phyloP scores from a whole-genome alignment of 2,888 invertebrate genomes.

The Melinopterus prodromus region DNA sequence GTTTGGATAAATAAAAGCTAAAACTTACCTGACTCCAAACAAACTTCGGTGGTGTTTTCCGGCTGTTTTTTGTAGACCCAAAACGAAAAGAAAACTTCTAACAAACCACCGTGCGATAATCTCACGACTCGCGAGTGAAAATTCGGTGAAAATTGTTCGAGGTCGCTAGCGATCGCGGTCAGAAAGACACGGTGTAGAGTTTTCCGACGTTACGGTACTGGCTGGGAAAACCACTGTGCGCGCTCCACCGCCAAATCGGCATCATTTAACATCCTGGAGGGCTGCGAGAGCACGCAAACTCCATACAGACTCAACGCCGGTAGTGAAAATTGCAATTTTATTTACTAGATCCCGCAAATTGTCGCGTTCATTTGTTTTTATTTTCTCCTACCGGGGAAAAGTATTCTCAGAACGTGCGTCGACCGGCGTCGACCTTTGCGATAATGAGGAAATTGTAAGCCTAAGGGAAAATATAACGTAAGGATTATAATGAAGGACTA shows the following conservation, averaged over 20 bases:
- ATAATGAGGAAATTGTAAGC: background rate
- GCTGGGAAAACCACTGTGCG: background rate
- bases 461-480: background rate
- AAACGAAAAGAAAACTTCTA: background rate
- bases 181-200: background rate
- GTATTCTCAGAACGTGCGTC: too few species aligned
- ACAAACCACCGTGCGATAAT: background rate
- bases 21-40: too few species aligned
- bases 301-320: background rate
- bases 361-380: background rate
- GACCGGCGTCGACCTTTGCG: background rate
- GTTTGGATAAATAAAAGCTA: too few species aligned
- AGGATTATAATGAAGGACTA: too few species aligned
- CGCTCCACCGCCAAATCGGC: background rate
- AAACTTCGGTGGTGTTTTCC: too few species aligned
- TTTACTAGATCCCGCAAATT: background rate
- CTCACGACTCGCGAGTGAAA: background rate
- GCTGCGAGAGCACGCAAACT: background rate
- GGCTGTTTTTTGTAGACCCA: background rate
- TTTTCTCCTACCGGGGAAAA: background rate
- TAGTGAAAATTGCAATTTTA: background rate
- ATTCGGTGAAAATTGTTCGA: background rate
- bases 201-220: background rate
- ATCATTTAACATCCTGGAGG: background rate
- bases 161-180: background rate